Evolutionary conservation across 2,888 invertebrate species (phyloP), one percentile per base, ranked within the genome.

Genomic region (Harpalus rubripes): DNA sequence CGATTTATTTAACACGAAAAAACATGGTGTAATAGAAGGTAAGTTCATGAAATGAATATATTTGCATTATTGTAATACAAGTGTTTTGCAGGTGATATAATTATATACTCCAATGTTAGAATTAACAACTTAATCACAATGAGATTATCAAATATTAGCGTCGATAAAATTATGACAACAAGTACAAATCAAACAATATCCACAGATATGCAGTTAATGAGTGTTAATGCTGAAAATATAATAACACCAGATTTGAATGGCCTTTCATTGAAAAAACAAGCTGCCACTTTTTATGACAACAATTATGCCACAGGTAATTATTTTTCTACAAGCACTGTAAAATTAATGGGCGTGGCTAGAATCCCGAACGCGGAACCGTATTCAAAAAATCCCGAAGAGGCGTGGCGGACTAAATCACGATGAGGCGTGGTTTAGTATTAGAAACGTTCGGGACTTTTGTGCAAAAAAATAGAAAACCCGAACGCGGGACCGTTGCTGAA

Each of bases 171-270:
- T 26, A 56, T 81, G 44, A 81, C 81, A 32, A 68, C 81, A 56
- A 52, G 63, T 63, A 81, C 81, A 12, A 52, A 65, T 68, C 81
- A 81, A 56, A 26, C 15, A n/a, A 63, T 81, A 52, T 52, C 68
- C 7, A 44, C 81, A 12, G 56, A 81, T 52, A 63, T 81, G 68
- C 81, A 81, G 52, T 16, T 81, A 26, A 68, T 68, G 81, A 63
- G 68, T 22, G 56, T 81, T 26, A 12, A 68, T n/a, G 81, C 52
- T 16, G 81, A 26, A 68, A 68, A 81, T 44, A 56, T 81, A 52
- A 32, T 68, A 22, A 56, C 81, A 26, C 10, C 52, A n/a, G 10
- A 68, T 52, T 15, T 81, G 10, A 81, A 81, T 52, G 56, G 81
- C 7, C 26, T 81, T 1, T 81, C 81, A 1, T 81, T 81, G 12